phyloP scores from a whole-genome alignment of 2,113 vertebrate genomes.

The Maccullochella peelii region DNA sequence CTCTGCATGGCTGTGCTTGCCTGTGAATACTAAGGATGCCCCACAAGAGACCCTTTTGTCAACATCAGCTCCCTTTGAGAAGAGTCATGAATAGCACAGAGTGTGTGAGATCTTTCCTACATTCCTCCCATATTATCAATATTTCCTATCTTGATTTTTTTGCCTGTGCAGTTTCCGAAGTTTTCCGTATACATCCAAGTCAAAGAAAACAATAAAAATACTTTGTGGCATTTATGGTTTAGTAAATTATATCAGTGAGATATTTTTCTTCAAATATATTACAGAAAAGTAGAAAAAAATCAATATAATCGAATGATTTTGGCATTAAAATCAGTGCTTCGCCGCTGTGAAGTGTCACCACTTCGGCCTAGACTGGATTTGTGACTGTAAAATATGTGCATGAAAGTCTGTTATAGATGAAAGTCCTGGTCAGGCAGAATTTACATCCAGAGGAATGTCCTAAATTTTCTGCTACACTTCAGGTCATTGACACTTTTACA shows the following conservation, averaged over 20 bases:
- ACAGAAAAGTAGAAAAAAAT: background rate
- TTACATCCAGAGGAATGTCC: background rate
- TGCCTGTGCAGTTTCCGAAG: background rate
- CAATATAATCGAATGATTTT: conserved; percentile 24
- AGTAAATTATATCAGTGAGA: conserved; percentile 7
- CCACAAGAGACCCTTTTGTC: conserved; percentile 67
- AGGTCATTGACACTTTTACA: background rate
- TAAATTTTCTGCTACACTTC: background rate
- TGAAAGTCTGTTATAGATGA: background rate
- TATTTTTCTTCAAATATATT: conserved; percentile 14
- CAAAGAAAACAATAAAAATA: conserved; percentile 11
- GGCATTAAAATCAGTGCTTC: conserved; percentile 11
- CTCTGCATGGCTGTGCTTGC: conserved; percentile 41
- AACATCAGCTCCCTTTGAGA: conserved; percentile 43
- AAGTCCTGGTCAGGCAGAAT: background rate
- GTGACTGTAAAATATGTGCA: conserved; percentile 22
- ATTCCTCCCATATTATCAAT: conserved; percentile 29
- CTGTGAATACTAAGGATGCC: conserved; percentile 65
- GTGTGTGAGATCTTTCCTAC: conserved; percentile 35
- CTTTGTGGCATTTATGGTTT: background rate
- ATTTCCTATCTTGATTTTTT: conserved; percentile 27
- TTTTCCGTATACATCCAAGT: background rate
- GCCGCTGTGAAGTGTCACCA: background rate
- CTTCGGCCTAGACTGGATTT: conserved; percentile 2
- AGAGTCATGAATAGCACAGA: conserved; percentile 54